These are phyloP conservation scores for Drosophila atroscutellata DNA, from an alignment of 2,888 invertebrate species.

Conservation along the genomic window DNA sequence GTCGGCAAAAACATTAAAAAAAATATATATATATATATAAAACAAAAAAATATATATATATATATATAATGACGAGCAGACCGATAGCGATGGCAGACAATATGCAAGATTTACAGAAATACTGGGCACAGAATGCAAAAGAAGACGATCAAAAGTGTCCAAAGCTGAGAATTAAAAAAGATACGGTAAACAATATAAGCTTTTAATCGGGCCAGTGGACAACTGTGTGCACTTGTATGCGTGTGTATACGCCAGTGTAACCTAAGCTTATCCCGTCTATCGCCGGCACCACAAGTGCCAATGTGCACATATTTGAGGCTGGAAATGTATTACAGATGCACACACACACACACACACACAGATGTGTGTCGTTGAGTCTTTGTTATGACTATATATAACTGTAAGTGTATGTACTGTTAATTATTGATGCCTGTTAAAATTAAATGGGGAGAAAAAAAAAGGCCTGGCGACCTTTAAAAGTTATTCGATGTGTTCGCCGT, in stretches of 20 bases:
- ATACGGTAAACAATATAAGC: background rate
- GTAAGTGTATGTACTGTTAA: background rate
- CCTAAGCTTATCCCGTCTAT: background rate
- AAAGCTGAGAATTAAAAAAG: background rate
- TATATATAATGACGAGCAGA: constrained; percentile 1
- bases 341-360: background rate
- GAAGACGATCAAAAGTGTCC: background rate
- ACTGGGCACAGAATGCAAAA: background rate
- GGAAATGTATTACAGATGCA: background rate
- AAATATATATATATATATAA: background rate
- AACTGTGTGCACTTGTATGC: background rate
- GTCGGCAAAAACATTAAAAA: constrained; percentile 1
- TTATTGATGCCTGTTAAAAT: background rate
- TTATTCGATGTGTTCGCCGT: background rate
- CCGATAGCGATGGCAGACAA: background rate
- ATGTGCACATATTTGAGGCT: background rate
- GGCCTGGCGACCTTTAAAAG: background rate
- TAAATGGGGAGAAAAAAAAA: background rate
- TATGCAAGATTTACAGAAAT: background rate
- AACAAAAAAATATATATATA: background rate
- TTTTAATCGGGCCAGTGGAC: background rate
- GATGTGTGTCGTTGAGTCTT: background rate
- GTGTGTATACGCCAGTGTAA: background rate
- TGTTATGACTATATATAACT: background rate
- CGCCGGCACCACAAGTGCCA: background rate